Percentiles rank a stretch among this genome's conserved stretches.
These are phyloP conservation scores for Cancer borealis DNA, from an alignment of 2,888 invertebrate genomes.

Conservation along the genomic window DNA sequence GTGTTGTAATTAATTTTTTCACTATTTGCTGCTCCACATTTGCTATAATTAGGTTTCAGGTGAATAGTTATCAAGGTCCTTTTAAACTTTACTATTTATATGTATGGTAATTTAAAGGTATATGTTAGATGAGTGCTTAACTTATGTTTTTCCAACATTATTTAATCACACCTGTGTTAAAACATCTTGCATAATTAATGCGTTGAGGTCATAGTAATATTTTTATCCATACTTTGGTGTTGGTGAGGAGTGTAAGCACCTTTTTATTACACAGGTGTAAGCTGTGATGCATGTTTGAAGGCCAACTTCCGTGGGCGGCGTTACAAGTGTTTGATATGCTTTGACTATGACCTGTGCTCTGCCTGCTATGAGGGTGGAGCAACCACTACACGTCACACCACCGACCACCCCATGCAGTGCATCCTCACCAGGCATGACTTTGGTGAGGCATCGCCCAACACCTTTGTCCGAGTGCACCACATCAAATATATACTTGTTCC, in stretches of 20 bases:
- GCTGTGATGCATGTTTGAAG: slow-evolving; percentile 77
- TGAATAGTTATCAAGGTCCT: neutral
- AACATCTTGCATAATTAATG: neutral
- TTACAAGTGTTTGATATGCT: slow-evolving; percentile 99
- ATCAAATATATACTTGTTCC: too few relatives aligned
- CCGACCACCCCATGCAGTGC: slow-evolving; percentile 99
- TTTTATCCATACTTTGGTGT: neutral
- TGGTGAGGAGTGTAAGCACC: neutral
- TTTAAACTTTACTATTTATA: neutral
- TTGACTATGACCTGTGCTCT: slow-evolving; percentile 99
- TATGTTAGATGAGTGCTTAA: neutral
- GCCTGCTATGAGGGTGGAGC: slow-evolving; percentile 96
- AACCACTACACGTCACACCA: slow-evolving; percentile 93
- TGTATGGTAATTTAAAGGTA: neutral
- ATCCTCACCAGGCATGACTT: slow-evolving; percentile 97
- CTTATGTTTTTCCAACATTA: neutral
- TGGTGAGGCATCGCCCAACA: slow-evolving; percentile 83
- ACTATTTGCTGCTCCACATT: neutral
- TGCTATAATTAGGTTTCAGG: neutral
- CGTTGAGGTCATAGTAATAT: neutral
- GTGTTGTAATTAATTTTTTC: neutral
- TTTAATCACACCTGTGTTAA: neutral
- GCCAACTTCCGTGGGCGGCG: slow-evolving; percentile 86
- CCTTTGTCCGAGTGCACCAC: neutral
- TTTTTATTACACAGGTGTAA: slow-evolving; percentile 69